Evolutionary conservation across 2,797 vertebrate genomes (phyloP), one percentile per base, ranked within the genome.

Genomic region (Petrocephalus sullivani): DNA sequence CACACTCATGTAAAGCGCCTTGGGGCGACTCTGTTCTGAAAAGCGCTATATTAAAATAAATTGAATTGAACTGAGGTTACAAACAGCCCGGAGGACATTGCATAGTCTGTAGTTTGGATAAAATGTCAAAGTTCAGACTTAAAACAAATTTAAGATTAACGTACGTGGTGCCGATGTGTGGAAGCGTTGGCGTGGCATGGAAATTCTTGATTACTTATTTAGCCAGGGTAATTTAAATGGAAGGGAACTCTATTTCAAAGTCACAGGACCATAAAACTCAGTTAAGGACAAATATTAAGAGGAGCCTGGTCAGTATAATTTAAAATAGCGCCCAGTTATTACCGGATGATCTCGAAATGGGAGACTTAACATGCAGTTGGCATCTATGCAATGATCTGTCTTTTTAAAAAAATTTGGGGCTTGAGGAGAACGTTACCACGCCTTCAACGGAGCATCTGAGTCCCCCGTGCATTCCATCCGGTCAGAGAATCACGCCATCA

Each of bases 341-440:
- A 46, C 75, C 6, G 16, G 41, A n/a, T 81, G 75, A 81, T 21
- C 37, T 49, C 14, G 33, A 89, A 89, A 92, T 88, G 86, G 3
- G 57, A 91, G 93, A 90, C 93, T 92, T 87, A 90, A 92, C 92
- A 33, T 37, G 91, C 89, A 89, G 90, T 85, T 16, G 33, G 64
- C 89, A 78, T 54, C n/a, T 88, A 91, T n/a, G 93, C 92, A 93
- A 93, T 92, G 92, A 93, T 90, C 19, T 89, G 58, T 90, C 90
- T 93, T 93, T 94, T 89, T 92, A 86, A 92, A 87, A 90, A 86
- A 91, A 21, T 56, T 67, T 23, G 81, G 28, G 14, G 5, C 51
- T 51, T 41, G 81, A 56, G 85, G 67, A 53, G 28, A 84, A 37
- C 28, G 28, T 28, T 28, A 28, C 75, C 86, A 64, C 88, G 78